Evolutionary conservation across 2,888 invertebrate species (phyloP), one percentile per base, ranked within the genome.

Genomic region (Epistrophe eligans): DNA sequence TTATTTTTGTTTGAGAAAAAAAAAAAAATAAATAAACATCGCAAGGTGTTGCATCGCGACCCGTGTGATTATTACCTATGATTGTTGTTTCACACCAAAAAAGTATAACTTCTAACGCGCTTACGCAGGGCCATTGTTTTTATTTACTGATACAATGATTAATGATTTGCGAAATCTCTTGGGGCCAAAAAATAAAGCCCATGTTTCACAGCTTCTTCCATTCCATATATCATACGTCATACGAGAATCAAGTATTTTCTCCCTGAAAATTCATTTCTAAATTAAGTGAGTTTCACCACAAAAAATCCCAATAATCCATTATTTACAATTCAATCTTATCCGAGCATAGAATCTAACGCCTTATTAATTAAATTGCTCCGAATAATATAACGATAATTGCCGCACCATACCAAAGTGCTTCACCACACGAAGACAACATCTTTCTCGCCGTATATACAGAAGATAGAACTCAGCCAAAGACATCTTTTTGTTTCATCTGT

Each of bases 361-460:
- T 79, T 87, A 83, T 87, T 87, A 87, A 83, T 87, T 83, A 87
- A 87, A 87, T 87, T 82, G 83, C 79, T 82, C 79, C 67, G 83
- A 79, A 87, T 87, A 79, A 83, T 79, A 83, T 72, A 64, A 76
- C 66, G 66, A 87, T 87, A 87, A 87, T 87, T 87, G 87, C 87
- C 60, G 66, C 79, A 45, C 76, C 87, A 87, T 83, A 87, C 79
- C 79, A 73, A 55, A 48, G 32, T 62, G 81, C 45, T 58, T 57
- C 43, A 28, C 19, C 45, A n/a, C 57, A 55, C 55, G 13, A 10
- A 24, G 57, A 70, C 62, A 80, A 73, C 81, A 77, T 81, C 60
- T 81, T 55, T 38, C 66, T 66, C 45, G 57, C 28, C 10, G 28
- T 19, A 15, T 32, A 24, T n/a, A 0, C 45, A 70, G 17, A 24